Evolutionary conservation across 2,797 vertebrate genomes (phyloP), one percentile per base, ranked within the genome.

Genomic region (Sciurus vulgaris): DNA sequence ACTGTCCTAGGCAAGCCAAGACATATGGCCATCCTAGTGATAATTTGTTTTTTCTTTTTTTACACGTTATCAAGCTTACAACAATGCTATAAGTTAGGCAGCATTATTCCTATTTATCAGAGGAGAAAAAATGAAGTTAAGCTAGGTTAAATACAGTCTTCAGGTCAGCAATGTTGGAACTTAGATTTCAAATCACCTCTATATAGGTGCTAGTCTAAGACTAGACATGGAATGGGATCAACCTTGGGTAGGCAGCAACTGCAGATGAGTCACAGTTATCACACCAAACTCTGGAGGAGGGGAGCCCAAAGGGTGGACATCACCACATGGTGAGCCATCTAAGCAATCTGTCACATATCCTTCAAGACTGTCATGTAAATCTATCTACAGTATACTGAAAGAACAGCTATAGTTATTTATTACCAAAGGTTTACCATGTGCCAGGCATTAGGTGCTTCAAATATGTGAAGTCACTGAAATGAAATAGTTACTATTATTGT

Each of bases 21-120:
- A 87, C 38, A 90, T 6, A 47, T 1, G 30, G 38, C 67, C 28
- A 85, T 59, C 18, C 41, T 14, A 78, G 44, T 33, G 18, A 51
- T 30, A 56, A 56, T 3, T 22, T 30, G 30, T 5, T 1, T 77
- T 61, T 49, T 44, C 38, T 59, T 90, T 73, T 59, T 49, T 22
- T 47, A 41, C 10, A 76, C 9, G 69, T 51, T 86, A 91, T 44
- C 70, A 88, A 70, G 73, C 38, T 84, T 77, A 73, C 8, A 84
- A 38, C 54, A 70, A 56, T 33, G 33, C 33, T 72, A 3, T 26
- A 86, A 44, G 41, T 20, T 11, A 67, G 35, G 17, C 0, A 81
- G 30, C 38, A 74, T 84, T 73, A 94, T 49, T 96, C n/a, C 18
- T 89, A 76, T 67, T 74, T 95, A 54, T 86, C 22, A 93, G 15